phyloP scores from a whole-genome alignment of 2,797 vertebrate species.

The Hemibagrus guttatus region DNA sequence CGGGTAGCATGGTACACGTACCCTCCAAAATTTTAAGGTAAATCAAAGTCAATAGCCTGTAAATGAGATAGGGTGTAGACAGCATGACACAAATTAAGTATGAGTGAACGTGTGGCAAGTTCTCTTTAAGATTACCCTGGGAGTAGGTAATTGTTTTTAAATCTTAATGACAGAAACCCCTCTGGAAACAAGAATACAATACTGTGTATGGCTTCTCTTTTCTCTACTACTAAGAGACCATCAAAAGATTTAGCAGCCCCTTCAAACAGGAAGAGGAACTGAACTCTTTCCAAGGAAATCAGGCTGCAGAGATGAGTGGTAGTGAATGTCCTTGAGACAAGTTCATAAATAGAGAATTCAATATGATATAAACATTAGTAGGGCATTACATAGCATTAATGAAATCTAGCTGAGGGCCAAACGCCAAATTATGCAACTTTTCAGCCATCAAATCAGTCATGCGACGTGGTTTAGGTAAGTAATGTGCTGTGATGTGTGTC shows the following conservation, averaged over 20 bases:
- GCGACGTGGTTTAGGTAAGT: conserved; percentile 9
- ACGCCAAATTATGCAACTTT: conserved; percentile 21
- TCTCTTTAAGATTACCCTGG: conserved; percentile 34
- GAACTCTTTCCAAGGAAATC: conserved; percentile 42
- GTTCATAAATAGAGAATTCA: conserved; percentile 36
- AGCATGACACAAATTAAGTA: conserved; percentile 42
- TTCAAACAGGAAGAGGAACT: conserved; percentile 42
- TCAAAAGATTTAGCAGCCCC: conserved; percentile 71
- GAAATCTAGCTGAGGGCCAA: conserved; percentile 18
- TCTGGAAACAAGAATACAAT: conserved; percentile 68
- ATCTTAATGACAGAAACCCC: conserved; percentile 70
- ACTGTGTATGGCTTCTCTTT: conserved; percentile 57
- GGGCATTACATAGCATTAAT: conserved; percentile 28
- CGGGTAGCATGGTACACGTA: background rate
- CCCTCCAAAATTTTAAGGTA: conserved; percentile 20
- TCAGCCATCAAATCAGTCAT: conserved; percentile 12
- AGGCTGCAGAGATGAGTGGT: background rate
- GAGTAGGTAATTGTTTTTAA: conserved; percentile 58
- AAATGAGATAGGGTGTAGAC: conserved; percentile 25
- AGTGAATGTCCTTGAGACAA: conserved; percentile 32
- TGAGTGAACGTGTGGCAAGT: conserved; percentile 38
- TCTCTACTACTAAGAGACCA: conserved; percentile 67
- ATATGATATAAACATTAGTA: conserved; percentile 37
- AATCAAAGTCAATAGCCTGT: conserved; percentile 29
- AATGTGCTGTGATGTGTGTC: conserved; percentile 12